These are phyloP conservation scores for Tachyglossus aculeatus DNA, from an alignment of 2,797 vertebrate genomes.

Conservation along the genomic window DNA sequence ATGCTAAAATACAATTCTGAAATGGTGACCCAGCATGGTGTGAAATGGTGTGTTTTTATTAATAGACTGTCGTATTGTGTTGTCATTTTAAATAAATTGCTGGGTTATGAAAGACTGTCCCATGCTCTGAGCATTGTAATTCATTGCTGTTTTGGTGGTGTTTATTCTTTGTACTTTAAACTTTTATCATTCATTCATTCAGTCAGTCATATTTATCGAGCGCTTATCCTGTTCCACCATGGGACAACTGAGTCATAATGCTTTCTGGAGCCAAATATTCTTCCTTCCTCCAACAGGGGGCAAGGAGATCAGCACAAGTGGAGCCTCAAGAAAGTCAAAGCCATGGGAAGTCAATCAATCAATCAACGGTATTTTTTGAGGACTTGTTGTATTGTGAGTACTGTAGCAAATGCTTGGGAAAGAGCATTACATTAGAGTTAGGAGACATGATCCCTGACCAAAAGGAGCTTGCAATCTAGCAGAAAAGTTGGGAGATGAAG, in stretches of 20 bases:
- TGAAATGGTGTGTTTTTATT: slow-evolving; percentile 70
- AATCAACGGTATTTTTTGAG: no score
- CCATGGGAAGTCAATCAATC: no score
- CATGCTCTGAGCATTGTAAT: not conserved
- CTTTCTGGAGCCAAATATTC: not conserved
- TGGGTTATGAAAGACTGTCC: slow-evolving; percentile 60
- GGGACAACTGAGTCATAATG: not conserved
- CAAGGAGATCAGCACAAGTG: not conserved
- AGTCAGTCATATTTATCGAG: no score
- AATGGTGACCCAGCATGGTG: slow-evolving; percentile 48
- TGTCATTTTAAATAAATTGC: slow-evolving; percentile 77
- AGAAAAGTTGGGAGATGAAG: no score
- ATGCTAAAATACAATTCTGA: slow-evolving; percentile 59
- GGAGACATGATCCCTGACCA: no score
- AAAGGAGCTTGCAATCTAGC: no score
- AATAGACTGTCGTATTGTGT: slow-evolving; percentile 68
- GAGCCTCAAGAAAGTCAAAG: no score
- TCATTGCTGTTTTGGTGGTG: not conserved
- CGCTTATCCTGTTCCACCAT: not conserved
- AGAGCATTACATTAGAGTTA: no score
- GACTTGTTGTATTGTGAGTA: no score
- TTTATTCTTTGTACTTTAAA: slow-evolving; percentile 24
- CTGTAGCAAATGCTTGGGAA: no score
- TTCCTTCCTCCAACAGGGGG: not conserved
- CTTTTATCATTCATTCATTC: no score